Base-by-base conservation (phyloP, 2,113 vertebrate species). In the Brachypteracias leptosomus region DNA sequence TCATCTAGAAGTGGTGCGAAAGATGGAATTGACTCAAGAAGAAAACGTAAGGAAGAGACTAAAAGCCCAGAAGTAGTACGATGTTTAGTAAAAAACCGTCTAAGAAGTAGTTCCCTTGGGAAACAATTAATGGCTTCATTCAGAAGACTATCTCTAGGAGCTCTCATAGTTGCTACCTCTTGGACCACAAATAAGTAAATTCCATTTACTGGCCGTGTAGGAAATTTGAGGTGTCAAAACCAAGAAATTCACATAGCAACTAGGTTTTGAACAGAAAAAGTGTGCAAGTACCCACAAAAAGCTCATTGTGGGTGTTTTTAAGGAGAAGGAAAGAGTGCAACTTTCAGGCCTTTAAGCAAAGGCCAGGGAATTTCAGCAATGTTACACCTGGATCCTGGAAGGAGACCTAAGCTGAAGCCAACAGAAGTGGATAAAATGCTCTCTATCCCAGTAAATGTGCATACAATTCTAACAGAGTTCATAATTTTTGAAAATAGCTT, bases 291-390 rank as follows among this genome's bases (percentile, higher is more conserved):
- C 17, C 47, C 42, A 93, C 80, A 92, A 63, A 90, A 92, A 89
- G n/a, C 29, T 89, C 68, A 28, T 22, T 89, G 91, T 85, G 49
- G 44, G 72, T 81, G 40, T 89, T 95, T 94, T 71, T 55, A 44
- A 35, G 33, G 36, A 77, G 55, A 86, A 88, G 67, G 59, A 86
- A 78, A 63, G 26, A 76, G 46, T 16, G 13, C n/a, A 91, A 75
- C 80, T 89, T 91, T 67, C 5, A 19, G 49, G 33, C 33, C 26
- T 92, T 87, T 73, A 68, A 75, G 72, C 26, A 75, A 81, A 90
- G 52, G 51, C 73, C 15, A 36, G 16, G 58, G 81, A 96, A 84
- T 95, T 95, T 95, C 77, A 97, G 76, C 52, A 91, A 82, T 87
- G 75, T 89, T 77, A 52, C 72, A 90, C 62, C 81, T 88, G 58